Evolutionary conservation across 1,140 invertebrate species (phyloP), one percentile per base, ranked within the genome.

Genomic region (Heliconius hewitsoni): DNA sequence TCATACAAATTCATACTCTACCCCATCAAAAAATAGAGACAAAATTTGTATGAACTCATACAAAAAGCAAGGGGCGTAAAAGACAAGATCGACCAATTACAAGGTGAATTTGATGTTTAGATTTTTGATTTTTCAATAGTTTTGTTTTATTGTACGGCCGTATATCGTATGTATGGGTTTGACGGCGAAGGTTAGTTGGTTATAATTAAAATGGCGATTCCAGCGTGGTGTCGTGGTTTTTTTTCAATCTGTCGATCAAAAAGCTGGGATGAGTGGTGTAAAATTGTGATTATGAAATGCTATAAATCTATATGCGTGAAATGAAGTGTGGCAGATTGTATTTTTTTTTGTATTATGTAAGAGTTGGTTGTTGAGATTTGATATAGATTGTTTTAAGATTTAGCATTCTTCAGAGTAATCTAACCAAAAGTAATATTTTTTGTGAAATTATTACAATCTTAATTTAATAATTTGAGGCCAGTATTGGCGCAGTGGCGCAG

Each of bases 141-240:
- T 87, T 93, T 92, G 84, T 93, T 90, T 27, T 30, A 66, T 60
- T 60, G 42, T 46, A 13, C 13, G 13, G 1, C 42, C 4, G 42
- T 46, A 46, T 46, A 46, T 46, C 42, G 42, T 46, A 16, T 16
- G 86, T 89, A 89, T 89, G 85, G 87, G 85, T 91, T 91, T 90
- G 91, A 91, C 86, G 86, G 83, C 85, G 82, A 78, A 78, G 82
- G 86, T 85, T 82, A 86, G 86, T 89, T 91, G 86, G 89, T 93
- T 91, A 90, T 94, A 93, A 94, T 94, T 94, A 94, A 93, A 94
- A 94, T 92, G 85, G 92, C 90, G 90, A 91, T 91, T 89, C 83
- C 86, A 84, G 84, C 85, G 84, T 79, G 81, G 77, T 79, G 78
- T 83, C 27, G 78, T 71, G 73, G 82, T 83, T 85, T 85, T 89